Conservation (phyloP, 2,888 invertebrate species). For the Hemicrepidius hirtus region DNA sequence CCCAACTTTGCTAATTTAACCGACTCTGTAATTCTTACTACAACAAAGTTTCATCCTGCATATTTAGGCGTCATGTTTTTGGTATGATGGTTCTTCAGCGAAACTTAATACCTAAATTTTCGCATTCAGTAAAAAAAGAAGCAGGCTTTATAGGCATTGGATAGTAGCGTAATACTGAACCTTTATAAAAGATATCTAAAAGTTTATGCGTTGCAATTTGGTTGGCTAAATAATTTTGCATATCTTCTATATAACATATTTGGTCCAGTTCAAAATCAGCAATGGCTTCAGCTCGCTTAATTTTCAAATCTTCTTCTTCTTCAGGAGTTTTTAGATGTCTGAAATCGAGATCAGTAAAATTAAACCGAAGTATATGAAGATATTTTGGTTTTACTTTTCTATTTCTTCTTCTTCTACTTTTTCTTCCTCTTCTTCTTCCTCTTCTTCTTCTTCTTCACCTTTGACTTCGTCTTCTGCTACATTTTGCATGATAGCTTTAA, state of each 20-base stretch:
- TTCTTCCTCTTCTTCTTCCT: slow-evolving; percentile 21
- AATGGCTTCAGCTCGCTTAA: slow-evolving; percentile 12
- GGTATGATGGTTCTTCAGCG: too few relatives aligned
- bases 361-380: not conserved
- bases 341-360: not conserved
- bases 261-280: slow-evolving; percentile 37
- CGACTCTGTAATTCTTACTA: too few relatives aligned
- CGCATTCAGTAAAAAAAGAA: too few relatives aligned
- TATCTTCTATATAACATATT: slow-evolving; percentile 24
- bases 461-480: slow-evolving; percentile 1
- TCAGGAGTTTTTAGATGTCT: slow-evolving; percentile 33
- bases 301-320: slow-evolving; percentile 26
- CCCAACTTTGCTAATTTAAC: too few relatives aligned
- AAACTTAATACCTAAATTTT: too few relatives aligned
- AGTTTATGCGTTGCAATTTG: slow-evolving; percentile 38
- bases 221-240: slow-evolving; percentile 42
- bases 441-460: slow-evolving; percentile 11
- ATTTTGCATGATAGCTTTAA: not conserved
- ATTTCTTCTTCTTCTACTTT: slow-evolving; percentile 12
- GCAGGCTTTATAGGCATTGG: too few relatives aligned
- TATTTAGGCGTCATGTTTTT: too few relatives aligned
- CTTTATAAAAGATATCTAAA: slow-evolving; percentile 35
- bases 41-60: too few relatives aligned
- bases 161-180: slow-evolving; percentile 41
- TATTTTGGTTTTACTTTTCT: not conserved